phyloP scores from a whole-genome alignment of 2,113 vertebrate species.

The Stomatorhinus ivindoensis region DNA sequence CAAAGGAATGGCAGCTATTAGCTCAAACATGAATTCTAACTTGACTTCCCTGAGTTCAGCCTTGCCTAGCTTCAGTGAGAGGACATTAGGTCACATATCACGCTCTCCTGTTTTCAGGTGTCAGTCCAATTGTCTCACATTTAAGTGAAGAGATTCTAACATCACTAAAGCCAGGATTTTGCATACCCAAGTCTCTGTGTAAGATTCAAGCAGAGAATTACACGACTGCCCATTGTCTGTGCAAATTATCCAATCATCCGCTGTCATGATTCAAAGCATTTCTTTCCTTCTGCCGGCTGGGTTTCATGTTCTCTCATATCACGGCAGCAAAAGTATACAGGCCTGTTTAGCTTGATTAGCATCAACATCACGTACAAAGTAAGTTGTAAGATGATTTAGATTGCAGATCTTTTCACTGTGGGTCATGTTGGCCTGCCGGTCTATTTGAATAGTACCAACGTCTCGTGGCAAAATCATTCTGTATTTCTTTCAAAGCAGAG shows the following conservation, averaged over 20 bases:
- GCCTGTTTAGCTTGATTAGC: not conserved
- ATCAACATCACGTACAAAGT: not conserved
- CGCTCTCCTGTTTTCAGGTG: not conserved
- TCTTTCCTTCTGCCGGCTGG: not conserved
- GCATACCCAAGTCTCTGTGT: not conserved
- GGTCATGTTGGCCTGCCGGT: not conserved
- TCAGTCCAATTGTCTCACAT: not conserved
- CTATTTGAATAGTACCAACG: not conserved
- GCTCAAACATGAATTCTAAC: not conserved
- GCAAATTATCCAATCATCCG: not conserved
- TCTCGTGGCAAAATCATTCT: not conserved
- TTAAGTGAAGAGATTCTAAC: not conserved
- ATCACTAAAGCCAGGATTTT: not conserved
- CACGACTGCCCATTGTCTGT: not conserved
- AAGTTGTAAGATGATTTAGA: slow-evolving; percentile 10
- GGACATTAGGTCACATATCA: not conserved
- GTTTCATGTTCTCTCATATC: not conserved
- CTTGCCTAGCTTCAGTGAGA: not conserved
- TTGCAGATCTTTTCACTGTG: slow-evolving; percentile 13
- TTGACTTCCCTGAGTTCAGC: not conserved
- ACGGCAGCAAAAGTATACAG: slow-evolving; percentile 2
- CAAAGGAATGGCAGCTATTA: not conserved
- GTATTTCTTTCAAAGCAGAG: slow-evolving; percentile 10
- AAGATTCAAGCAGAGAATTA: not conserved
- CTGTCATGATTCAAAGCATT: not conserved